A percentile compares a stretch with the other conserved stretches of the same genome.
phyloP scores from a whole-genome alignment of 2,888 invertebrate species.

The Sphaerolaimus hirsutus region DNA sequence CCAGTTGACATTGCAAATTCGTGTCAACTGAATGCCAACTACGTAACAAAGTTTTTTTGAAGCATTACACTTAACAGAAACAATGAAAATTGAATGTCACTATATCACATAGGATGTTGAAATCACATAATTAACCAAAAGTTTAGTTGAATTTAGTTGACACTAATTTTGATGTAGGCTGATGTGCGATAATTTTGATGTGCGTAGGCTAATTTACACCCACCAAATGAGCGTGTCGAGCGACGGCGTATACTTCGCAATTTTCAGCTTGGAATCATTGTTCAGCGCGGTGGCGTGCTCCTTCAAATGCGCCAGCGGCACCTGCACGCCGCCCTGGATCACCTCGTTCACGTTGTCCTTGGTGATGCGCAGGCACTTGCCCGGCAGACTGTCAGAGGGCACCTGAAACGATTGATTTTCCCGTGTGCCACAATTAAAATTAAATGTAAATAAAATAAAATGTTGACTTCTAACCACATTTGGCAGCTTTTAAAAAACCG shows the following conservation, averaged over 20 bases:
- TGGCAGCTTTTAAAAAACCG: no score
- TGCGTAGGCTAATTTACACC: slow-evolving; percentile 4
- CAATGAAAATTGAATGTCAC: no score
- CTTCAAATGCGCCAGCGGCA: slow-evolving; percentile 16
- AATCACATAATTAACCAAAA: no score
- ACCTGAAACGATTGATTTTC: no score
- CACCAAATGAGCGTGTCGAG: slow-evolving; percentile 26
- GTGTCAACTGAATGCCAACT: no score
- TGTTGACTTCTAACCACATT: no score
- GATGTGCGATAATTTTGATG: not conserved
- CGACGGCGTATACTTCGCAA: slow-evolving; percentile 19
- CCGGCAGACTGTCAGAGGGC: slow-evolving; percentile 19
- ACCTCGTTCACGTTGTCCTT: slow-evolving; percentile 22
- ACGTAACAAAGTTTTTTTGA: no score
- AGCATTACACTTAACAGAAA: no score
- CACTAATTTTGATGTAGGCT: no score
- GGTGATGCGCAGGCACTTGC: slow-evolving; percentile 15
- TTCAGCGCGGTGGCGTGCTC: slow-evolving; percentile 11
- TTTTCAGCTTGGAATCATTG: slow-evolving; percentile 19
- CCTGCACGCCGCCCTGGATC: slow-evolving; percentile 15
- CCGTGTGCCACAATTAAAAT: slow-evolving; percentile 21
- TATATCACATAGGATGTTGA: no score
- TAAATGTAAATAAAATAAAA: not conserved
- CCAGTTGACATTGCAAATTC: no score
- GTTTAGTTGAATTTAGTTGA: no score